Conservation (phyloP, 1,140 invertebrate genomes). For the Solenopsis invicta region DNA sequence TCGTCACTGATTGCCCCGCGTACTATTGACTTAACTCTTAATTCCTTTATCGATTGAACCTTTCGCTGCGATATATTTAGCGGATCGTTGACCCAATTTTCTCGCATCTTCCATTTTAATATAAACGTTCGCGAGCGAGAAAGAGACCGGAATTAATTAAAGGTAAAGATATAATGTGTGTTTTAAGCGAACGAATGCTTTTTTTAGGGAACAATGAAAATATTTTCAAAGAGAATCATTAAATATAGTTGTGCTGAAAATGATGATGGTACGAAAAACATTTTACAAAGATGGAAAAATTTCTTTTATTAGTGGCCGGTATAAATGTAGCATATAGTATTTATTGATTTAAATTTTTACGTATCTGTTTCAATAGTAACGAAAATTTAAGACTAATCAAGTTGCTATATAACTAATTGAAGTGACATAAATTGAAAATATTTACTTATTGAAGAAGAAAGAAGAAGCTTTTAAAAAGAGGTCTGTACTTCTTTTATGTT, state of each 20-base stretch:
- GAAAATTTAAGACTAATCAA: not conserved
- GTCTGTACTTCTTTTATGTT: not conserved
- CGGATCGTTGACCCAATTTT: slow-evolving; percentile 40
- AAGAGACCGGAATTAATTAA: slow-evolving; percentile 30
- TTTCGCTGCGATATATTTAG: slow-evolving; percentile 48
- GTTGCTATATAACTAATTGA: not conserved
- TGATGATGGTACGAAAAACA: not conserved
- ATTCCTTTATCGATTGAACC: slow-evolving; percentile 48
- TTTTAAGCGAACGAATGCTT: not conserved
- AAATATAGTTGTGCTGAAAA: not conserved
- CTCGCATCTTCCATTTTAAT: slow-evolving; percentile 39
- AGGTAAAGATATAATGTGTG: not conserved
- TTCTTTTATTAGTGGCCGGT: not conserved
- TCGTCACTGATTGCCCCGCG: slow-evolving; percentile 11
- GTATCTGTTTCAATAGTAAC: not conserved
- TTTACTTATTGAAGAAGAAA: not conserved
- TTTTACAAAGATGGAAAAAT: not conserved
- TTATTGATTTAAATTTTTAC: not conserved
- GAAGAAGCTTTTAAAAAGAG: not conserved
- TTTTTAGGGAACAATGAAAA: not conserved
- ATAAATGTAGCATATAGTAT: not conserved
- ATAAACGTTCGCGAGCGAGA: not conserved
- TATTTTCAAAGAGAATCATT: not conserved
- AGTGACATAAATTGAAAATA: not conserved
- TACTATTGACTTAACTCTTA: slow-evolving; percentile 59